Evolutionary conservation across 1,140 invertebrate genomes (phyloP).

Genomic region (Drosophila pectinifera): DNA sequence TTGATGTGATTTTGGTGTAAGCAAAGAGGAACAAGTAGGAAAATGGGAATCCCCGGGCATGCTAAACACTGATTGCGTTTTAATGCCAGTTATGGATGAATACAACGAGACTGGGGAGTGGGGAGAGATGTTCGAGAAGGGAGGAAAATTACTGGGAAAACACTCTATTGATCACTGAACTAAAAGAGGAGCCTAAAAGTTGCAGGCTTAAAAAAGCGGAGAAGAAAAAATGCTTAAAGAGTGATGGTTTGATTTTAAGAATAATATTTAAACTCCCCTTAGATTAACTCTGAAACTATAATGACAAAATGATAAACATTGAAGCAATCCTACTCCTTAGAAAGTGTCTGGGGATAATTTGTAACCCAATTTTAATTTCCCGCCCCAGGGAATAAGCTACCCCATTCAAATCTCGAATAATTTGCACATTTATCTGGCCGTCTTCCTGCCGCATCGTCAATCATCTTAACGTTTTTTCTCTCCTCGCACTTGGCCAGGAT

Average conservation of each 20-base stretch:
- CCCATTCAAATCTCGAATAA: constrained; percentile 35
- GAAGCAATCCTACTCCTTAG: too few species aligned
- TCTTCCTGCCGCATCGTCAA: constrained; percentile 37
- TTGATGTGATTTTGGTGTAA: constrained; percentile 77
- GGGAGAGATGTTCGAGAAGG: constrained; percentile 1
- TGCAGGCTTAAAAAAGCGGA: background rate
- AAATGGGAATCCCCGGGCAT: constrained; percentile 54
- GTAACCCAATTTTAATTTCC: constrained; percentile 15
- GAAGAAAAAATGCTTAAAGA: too few species aligned
- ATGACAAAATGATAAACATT: background rate
- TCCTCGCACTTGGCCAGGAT: constrained; percentile 17
- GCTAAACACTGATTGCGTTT: constrained; percentile 81
- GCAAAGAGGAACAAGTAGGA: constrained; percentile 53
- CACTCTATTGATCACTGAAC: constrained; percentile 24
- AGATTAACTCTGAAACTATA: too few species aligned
- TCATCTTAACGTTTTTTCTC: constrained; percentile 24
- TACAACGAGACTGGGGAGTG: constrained; percentile 25
- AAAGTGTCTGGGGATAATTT: too few species aligned
- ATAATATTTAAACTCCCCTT: background rate
- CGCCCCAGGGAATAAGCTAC: constrained; percentile 8
- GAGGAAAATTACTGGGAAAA: background rate
- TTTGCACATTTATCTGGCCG: constrained; percentile 46
- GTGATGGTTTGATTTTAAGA: background rate
- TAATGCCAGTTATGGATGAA: constrained; percentile 78
- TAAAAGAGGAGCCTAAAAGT: background rate